phyloP scores from a whole-genome alignment of 2,113 vertebrate species.

The Caranx ignobilis region DNA sequence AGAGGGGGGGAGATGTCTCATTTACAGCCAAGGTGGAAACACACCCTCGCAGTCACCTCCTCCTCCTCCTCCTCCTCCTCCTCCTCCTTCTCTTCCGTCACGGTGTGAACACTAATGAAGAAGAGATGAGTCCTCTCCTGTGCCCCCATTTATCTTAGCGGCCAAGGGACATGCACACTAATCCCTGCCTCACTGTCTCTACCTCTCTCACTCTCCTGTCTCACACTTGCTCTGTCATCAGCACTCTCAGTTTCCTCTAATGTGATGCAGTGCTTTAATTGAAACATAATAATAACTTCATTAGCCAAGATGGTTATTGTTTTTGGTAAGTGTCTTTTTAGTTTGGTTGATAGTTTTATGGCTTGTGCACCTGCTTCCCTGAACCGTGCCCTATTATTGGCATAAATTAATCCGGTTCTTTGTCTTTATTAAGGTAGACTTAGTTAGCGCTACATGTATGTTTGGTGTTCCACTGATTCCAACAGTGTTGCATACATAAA shows the following conservation, averaged over 20 bases:
- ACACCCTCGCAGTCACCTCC: constrained; percentile 52
- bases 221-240: constrained; percentile 39
- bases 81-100: constrained; percentile 69
- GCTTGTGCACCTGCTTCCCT: constrained; percentile 24
- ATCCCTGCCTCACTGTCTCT: constrained; percentile 52
- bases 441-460: neutral
- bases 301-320: constrained; percentile 28
- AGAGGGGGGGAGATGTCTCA: constrained; percentile 73
- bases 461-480: neutral
- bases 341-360: constrained; percentile 8
- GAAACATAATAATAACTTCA: constrained; percentile 47
- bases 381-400: constrained; percentile 12
- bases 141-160: constrained; percentile 80
- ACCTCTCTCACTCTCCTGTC: constrained; percentile 37
- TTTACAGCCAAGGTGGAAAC: constrained; percentile 77
- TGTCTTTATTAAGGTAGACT: neutral
- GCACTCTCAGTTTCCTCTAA: constrained; percentile 11
- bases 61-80: constrained; percentile 51
- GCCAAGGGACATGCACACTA: constrained; percentile 62
- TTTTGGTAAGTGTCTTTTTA: constrained; percentile 19
- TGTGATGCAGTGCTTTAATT: constrained; percentile 26
- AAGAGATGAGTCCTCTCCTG: constrained; percentile 81
- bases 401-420: neutral
- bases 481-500: constrained; percentile 13
- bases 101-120: constrained; percentile 84